Base-by-base conservation (phyloP, 2,113 vertebrate species). In the Passer montanus region DNA sequence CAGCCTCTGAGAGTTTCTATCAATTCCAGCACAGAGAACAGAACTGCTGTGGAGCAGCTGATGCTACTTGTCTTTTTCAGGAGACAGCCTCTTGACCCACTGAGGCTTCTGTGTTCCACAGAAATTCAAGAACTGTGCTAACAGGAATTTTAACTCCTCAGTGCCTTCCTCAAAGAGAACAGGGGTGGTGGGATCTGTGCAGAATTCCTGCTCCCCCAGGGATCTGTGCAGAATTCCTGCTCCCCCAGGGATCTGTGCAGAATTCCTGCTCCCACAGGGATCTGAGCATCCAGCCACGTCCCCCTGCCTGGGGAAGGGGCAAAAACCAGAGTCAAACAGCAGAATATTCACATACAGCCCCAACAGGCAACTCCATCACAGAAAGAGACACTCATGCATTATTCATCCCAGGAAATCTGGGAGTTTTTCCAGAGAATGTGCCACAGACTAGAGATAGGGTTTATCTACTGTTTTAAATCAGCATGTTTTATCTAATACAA, bases 401-500 rank as follows among this genome's bases (percentile, higher is more conserved):
- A 98, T 98, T 98, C 97, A 98, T 96, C 43, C 91, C 37, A 4
- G 85, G 94, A 95, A 96, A 97, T 95, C 94, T 93, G 91, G 97
- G 94, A 98, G 52, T 77, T 97, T 93, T 97, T 98, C 96, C 96
- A 98, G 96, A 97, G 84, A 96, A 97, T 70, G 53, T 85, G 95
- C 59, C 82, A 96, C 69, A 84, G 83, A 97, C 72, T 77, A 39
- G 58, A 97, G 94, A 95, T 33, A 87, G 43, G 58, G 4, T 56
- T 97, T 98, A 97, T 97, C 96, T 97, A 91, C 91, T 95, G 72
- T 88, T 97, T 97, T 94, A 97, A 98, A 97, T 95, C 97, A 96
- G 56, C 87, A 62, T 95, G 66, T 72, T 94, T 96, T 94, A 96
- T 93, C 87, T 96, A 97, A 97, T 94, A 95, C 89, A 98, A 96